Evolutionary conservation across 2,888 invertebrate species (phyloP).

Genomic region (Andrena camellia): DNA sequence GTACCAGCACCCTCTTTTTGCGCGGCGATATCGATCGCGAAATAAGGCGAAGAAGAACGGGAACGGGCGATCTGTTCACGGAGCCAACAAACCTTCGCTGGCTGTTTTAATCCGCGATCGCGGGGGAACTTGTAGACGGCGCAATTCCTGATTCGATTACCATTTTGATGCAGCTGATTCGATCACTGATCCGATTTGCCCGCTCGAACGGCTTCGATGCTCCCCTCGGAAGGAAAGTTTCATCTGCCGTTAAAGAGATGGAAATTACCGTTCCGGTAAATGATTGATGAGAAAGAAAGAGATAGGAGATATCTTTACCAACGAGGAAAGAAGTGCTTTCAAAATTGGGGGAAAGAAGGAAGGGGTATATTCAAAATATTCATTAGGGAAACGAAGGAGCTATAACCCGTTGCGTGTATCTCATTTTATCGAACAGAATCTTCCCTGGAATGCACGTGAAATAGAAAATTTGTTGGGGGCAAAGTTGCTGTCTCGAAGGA

Average conservation of each 20-base stretch:
- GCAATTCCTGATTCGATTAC: constrained; percentile 39
- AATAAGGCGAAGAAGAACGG: not conserved
- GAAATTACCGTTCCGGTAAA: not conserved
- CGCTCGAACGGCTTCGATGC: not conserved
- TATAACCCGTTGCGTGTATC: too few species aligned
- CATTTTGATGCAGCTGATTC: constrained; percentile 42
- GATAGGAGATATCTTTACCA: not conserved
- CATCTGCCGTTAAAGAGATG: not conserved
- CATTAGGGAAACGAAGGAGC: too few species aligned
- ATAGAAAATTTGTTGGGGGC: too few species aligned
- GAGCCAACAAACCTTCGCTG: constrained; percentile 22
- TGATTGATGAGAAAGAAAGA: not conserved
- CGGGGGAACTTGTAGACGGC: constrained; percentile 7
- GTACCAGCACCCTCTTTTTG: not conserved
- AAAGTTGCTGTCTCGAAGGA: not conserved
- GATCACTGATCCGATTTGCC: constrained; percentile 38
- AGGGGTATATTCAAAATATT: too few species aligned
- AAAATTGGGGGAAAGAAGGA: not conserved
- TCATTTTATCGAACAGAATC: too few species aligned
- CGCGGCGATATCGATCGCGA: not conserved
- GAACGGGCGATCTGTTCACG: not conserved
- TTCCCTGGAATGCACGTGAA: too few species aligned
- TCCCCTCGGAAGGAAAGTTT: constrained; percentile 4
- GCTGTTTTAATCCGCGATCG: constrained; percentile 22
- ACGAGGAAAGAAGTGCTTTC: not conserved